Base-by-base conservation (phyloP, 1,140 invertebrate species). In the Heliconius congener region DNA sequence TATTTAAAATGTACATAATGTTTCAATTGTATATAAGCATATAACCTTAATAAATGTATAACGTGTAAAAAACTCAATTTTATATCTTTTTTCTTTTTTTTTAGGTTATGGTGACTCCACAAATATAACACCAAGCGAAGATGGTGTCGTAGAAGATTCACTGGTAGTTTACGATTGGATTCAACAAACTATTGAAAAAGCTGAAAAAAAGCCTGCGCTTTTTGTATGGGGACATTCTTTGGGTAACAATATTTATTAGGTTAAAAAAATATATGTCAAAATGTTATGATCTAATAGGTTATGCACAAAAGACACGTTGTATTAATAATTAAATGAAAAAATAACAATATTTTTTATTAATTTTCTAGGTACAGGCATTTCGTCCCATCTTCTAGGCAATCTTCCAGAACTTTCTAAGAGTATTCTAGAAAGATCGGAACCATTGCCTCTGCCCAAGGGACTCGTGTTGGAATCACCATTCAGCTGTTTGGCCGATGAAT, bases 141-240 rank as follows among this genome's bases (percentile, higher is more conserved):
- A 81, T 0, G 92, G 92, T 0, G 91, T 94, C 34, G 92, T 94
- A 30, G 92, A 94, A 76, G 92, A 94, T 46, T 80, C 91, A 0
- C 78, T 94, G 1, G 71, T 89, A 5, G 92, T 94, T 0, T 94
- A 92, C 75, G 90, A 91, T 11, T 94, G 92, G 92, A 30, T 94
- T 0, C 77, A 82, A 0, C 81, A 60, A 5, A 86, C 74, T 0
- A 39, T 89, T 1, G 76, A 81, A 0, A 85, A 82, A 27, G 78
- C 73, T 0, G 11, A 71, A 0, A n/a, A 19, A 0, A 83, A 79
- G 23, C 88, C 90, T 9, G 74, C 89, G 0, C 66, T 94, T 1
- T 94, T 86, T 34, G 88, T 94, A 1, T 94, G 92, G 92, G 92
- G 92, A 78, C 92, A 94, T 78, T 94, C 92, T 18, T 82, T 94